Conservation (phyloP, 2,113 vertebrate species). For the Pelmatolapia mariae region DNA sequence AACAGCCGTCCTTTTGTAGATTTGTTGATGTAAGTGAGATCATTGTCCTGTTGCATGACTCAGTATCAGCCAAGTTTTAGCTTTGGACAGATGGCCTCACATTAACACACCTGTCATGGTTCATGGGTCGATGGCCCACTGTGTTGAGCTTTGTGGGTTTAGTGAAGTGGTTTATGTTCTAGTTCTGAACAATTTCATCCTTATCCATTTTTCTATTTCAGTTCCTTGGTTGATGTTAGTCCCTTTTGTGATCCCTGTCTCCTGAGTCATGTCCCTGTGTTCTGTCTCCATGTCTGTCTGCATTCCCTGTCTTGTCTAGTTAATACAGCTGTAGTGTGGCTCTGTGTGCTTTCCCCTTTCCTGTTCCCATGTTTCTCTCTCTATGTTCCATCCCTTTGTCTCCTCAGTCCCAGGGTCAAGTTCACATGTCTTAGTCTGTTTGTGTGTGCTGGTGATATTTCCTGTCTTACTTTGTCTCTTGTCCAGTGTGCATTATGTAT, state of each 20-base stretch:
- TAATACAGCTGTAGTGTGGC: background rate
- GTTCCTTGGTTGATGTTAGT: background rate
- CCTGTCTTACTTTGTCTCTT: background rate
- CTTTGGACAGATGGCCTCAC: background rate
- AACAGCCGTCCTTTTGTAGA: background rate
- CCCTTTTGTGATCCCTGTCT: background rate
- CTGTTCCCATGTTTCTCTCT: background rate
- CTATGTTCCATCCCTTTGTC: background rate
- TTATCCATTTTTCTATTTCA: background rate
- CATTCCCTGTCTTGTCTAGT: background rate
- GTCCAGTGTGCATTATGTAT: background rate
- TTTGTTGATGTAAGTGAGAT: background rate
- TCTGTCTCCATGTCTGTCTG: background rate
- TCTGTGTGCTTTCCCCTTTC: background rate
- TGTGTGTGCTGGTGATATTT: background rate
- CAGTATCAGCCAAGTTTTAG: background rate
- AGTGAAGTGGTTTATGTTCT: background rate
- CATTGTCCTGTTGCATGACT: background rate
- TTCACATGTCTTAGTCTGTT: background rate
- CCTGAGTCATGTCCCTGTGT: background rate
- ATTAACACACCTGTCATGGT: background rate
- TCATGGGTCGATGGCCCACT: background rate
- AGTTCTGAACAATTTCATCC: background rate
- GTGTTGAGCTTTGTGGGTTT: background rate
- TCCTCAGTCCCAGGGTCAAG: background rate